Percentiles rank a stretch among this genome's conserved stretches.
phyloP scores from a whole-genome alignment of 1,140 invertebrate species.

The Anastrepha ludens region DNA sequence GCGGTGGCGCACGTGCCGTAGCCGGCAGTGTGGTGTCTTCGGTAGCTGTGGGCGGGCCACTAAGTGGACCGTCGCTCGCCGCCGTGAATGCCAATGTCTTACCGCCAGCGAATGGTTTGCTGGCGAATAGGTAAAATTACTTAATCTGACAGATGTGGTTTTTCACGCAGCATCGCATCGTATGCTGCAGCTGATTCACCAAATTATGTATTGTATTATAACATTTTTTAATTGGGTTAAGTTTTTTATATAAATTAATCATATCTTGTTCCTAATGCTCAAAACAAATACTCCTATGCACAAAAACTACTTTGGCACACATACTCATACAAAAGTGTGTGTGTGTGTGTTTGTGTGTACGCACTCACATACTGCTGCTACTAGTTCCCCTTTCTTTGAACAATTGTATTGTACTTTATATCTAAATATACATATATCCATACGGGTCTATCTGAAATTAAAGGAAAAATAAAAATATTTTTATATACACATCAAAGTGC shows the following conservation, averaged over 20 bases:
- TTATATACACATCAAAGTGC: background rate
- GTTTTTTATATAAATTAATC: slow-evolving; percentile 14
- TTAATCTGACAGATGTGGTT: background rate
- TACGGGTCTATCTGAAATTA: no score
- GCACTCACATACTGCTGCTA: background rate
- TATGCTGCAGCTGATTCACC: no score
- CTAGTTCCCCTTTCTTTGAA: background rate
- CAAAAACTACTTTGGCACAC: background rate
- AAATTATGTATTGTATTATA: slow-evolving; percentile 1
- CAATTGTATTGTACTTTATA: background rate
- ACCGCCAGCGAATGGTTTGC: slow-evolving; percentile 70
- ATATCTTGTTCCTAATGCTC: slow-evolving; percentile 44
- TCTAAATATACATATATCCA: background rate
- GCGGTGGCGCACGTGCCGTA: background rate
- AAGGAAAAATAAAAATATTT: background rate
- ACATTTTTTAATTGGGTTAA: background rate
- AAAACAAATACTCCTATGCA: slow-evolving; percentile 42
- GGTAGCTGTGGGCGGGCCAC: slow-evolving; percentile 58
- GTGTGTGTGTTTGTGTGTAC: background rate
- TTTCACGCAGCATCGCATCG: background rate
- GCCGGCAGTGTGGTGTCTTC: slow-evolving; percentile 1
- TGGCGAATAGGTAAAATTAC: slow-evolving; percentile 68
- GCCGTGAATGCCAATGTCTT: slow-evolving; percentile 58
- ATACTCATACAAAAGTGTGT: background rate
- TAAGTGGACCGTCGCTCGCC: slow-evolving; percentile 61